Percentiles rank a stretch among this genome's conserved stretches.
Conservation (phyloP, 2,888 invertebrate genomes). For the Apeira syringaria region DNA sequence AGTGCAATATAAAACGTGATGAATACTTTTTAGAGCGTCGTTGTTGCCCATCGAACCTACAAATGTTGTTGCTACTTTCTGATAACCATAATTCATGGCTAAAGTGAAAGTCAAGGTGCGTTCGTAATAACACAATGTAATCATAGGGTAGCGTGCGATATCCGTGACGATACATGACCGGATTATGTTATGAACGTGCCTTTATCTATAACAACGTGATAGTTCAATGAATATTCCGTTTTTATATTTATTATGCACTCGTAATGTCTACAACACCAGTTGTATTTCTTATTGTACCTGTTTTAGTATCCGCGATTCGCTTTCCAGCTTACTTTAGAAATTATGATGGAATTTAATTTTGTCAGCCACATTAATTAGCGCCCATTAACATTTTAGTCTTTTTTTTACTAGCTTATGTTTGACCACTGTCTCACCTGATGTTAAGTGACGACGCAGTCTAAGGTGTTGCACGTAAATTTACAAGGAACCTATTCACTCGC, state of each 20-base stretch:
- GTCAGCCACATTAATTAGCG: too few species aligned
- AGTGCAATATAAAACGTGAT: too few species aligned
- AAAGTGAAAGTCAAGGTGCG: conserved; percentile 48
- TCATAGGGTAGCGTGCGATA: conserved; percentile 55
- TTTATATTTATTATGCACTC: conserved; percentile 7
- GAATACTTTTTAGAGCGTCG: conserved; percentile 4
- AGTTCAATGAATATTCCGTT: conserved; percentile 23
- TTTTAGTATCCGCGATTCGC: conserved; percentile 10
- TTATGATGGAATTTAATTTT: too few species aligned
- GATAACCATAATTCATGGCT: conserved; percentile 42
- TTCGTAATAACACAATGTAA: conserved; percentile 44
- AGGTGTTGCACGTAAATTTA: too few species aligned
- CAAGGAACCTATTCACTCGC: too few species aligned
- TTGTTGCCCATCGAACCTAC: conserved; percentile 10
- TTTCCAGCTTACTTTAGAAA: too few species aligned
- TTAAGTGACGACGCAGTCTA: too few species aligned
- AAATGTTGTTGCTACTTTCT: conserved; percentile 28
- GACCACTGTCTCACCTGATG: too few species aligned
- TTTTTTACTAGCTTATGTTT: too few species aligned
- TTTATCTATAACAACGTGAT: conserved; percentile 15
- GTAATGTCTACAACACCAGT: neutral
- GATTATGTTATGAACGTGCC: conserved; percentile 33
- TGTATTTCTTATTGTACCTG: conserved; percentile 3
- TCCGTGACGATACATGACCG: conserved; percentile 51
- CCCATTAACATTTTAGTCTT: too few species aligned